A percentile compares a stretch with the other conserved stretches of the same genome.
Conservation (phyloP, 2,888 invertebrate genomes). For the Catotricha subobsoleta region DNA sequence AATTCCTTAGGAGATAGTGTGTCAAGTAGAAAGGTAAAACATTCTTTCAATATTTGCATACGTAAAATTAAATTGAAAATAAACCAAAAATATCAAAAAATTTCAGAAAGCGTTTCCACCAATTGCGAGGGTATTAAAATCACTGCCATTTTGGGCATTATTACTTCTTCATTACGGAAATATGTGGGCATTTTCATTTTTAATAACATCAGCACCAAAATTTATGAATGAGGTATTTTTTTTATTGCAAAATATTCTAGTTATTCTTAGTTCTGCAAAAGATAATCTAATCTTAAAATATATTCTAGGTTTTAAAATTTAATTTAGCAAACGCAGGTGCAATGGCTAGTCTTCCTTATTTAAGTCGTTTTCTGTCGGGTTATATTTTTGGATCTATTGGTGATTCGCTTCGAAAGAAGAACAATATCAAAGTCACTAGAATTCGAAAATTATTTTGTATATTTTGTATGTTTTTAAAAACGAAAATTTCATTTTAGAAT, state of each 20-base stretch:
- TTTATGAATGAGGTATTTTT: constrained; percentile 42
- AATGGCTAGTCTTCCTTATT: constrained; percentile 50
- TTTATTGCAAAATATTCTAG: background rate
- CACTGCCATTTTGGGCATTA: constrained; percentile 51
- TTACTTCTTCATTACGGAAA: constrained; percentile 53
- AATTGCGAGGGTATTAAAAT: constrained; percentile 40
- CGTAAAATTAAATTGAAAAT: too few relatives aligned
- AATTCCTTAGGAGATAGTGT: constrained; percentile 40
- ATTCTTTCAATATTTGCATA: constrained; percentile 28
- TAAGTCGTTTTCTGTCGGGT: constrained; percentile 47
- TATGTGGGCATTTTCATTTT: constrained; percentile 56
- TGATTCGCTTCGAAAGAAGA: constrained; percentile 37
- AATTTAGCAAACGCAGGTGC: constrained; percentile 50
- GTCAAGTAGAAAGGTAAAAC: constrained; percentile 34
- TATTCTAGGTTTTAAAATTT: constrained; percentile 40
- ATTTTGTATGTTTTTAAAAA: constrained; percentile 35
- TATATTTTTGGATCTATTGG: constrained; percentile 52
- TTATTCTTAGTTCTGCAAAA: background rate
- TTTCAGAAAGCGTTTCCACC: constrained; percentile 34
- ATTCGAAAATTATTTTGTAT: constrained; percentile 47
- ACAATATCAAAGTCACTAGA: constrained; percentile 32
- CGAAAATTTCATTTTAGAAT: background rate
- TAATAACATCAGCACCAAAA: constrained; percentile 57
- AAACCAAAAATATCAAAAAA: too few relatives aligned
- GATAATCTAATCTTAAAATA: background rate